These are phyloP conservation scores for Rotaria sp. DNA, from an alignment of 2,888 invertebrate species.

Conservation along the genomic window DNA sequence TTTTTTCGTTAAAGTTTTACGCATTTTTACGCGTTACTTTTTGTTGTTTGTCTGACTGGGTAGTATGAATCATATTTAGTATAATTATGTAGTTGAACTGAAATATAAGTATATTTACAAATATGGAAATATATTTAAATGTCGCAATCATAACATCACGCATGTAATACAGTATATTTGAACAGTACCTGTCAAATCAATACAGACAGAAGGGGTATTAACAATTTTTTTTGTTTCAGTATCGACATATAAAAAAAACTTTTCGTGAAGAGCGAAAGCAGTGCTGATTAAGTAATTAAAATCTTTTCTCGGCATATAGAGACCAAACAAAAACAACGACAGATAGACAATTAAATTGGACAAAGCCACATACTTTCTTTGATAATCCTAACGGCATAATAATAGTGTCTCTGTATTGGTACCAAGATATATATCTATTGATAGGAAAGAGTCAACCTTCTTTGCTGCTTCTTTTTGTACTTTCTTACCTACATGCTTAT, in stretches of 20 bases:
- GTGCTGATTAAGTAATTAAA: not conserved
- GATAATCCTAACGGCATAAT: not conserved
- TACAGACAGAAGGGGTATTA: not conserved
- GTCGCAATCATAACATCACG: not conserved
- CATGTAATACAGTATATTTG: not conserved
- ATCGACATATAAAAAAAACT: not conserved
- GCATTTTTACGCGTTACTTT: too few species aligned
- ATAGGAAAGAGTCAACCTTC: not conserved
- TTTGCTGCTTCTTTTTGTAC: not conserved
- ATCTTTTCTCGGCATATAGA: not conserved
- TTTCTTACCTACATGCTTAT: not conserved
- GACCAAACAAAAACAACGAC: not conserved
- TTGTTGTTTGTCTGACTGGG: too few species aligned
- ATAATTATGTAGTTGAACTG: not conserved
- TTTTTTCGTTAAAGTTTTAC: too few species aligned
- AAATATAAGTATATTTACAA: not conserved
- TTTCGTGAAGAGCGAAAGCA: not conserved
- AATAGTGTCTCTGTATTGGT: not conserved
- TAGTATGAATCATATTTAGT: not conserved
- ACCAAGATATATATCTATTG: not conserved
- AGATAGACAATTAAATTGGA: not conserved
- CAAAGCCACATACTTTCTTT: not conserved
- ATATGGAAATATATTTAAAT: not conserved
- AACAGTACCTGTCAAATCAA: not conserved
- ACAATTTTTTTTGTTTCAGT: not conserved